Base-by-base conservation (phyloP, 2,888 invertebrate species). In the Drosophila anceps region DNA sequence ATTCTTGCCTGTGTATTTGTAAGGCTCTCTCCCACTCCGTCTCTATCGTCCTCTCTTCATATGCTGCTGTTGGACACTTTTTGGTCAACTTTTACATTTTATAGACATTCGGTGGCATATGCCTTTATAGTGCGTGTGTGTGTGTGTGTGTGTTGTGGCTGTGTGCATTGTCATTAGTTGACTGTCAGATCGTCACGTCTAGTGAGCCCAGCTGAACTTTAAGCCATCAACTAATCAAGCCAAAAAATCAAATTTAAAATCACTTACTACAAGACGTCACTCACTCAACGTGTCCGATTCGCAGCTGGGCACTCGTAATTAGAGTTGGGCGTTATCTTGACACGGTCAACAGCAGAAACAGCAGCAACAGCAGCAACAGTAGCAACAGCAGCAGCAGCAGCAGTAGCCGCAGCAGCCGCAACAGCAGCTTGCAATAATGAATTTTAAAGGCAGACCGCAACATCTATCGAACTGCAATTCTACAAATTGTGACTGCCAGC, bases 41-140 rank as follows among this genome's bases (percentile, higher is more conserved):
- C 27, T 48, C n/a, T 29, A n/a, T 13, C 9, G 2, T 12, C 10
- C 48, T 10, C 9, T 2, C 29, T 10, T n/a, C n/a, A 31, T 48
- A 0, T 29, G 15, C 44, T 33, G 33, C 33, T 33, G 15, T 15
- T 33, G 51, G 8, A 1, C 31, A 13, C 20, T 35, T 35, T 53
- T 53, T 69, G 79, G 29, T 29, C 75, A 88, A 88, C 88, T 90
- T 86, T 89, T 76, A 80, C 82, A 91, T 87, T 89, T 89, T 79
- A 79, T 85, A 80, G 79, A 81, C 84, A 84, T 74, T 41, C 84
- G 81, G 65, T 69, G 66, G 69, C 81, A 83, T 65, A 73, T 53
- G 18, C 31, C 44, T 13, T 35, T 12, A 43, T 46, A 31, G 20
- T n/a, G n/a, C n/a, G n/a, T n/a, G 8, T 51, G 15, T 35, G 20